Percentiles rank a stretch among this genome's conserved stretches.
These are phyloP conservation scores for Peromyscus californicus DNA, from an alignment of 2,113 vertebrate species.

Conservation along the genomic window DNA sequence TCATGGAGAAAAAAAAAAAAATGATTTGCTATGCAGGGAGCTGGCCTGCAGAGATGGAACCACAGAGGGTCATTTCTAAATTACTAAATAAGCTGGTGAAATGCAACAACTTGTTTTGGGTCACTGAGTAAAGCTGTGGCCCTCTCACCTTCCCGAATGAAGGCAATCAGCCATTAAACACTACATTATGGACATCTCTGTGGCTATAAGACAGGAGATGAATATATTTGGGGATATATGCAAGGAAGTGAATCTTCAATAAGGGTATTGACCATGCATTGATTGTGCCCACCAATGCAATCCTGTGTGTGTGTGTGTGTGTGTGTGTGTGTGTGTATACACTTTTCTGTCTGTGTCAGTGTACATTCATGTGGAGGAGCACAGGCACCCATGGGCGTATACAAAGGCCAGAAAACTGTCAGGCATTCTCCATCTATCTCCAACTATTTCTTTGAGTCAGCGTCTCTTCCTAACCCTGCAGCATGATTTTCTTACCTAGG, in stretches of 20 bases:
- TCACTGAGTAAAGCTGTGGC: conserved; percentile 38
- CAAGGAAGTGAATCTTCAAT: background rate
- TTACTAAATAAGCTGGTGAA: conserved; percentile 55
- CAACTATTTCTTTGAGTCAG: background rate
- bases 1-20: background rate
- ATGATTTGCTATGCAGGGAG: background rate
- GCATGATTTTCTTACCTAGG: background rate
- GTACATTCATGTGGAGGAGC: too few relatives aligned
- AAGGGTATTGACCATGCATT: background rate
- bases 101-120: conserved; percentile 13
- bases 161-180: conserved; percentile 41
- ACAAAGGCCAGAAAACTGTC: background rate
- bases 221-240: background rate
- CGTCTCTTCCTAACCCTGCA: background rate
- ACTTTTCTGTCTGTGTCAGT: background rate
- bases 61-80: conserved; percentile 49
- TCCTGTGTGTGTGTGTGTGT: background rate
- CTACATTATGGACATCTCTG: background rate
- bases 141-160: conserved; percentile 51
- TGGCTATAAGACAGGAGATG: background rate
- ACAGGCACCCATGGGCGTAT: background rate
- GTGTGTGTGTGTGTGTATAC: background rate
- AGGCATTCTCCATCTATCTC: background rate
- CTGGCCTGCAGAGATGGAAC: background rate
- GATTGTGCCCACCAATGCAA: too few relatives aligned